Evolutionary conservation across 1,140 invertebrate species (phyloP), one percentile per base, ranked within the genome.

Genomic region (Sarcophaga bullata): DNA sequence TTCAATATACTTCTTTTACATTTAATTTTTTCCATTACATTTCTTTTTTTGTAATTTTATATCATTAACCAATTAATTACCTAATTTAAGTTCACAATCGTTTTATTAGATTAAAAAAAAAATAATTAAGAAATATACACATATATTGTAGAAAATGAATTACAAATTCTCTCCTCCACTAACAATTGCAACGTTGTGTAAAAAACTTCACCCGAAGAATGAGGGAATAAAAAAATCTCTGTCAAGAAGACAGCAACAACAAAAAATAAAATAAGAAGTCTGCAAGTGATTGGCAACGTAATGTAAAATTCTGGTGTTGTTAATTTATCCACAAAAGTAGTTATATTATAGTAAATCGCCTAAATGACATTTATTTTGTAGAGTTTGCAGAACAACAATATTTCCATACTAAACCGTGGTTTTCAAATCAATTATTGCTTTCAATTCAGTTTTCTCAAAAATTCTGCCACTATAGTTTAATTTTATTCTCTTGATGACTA

Each of bases 191-290:
- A 68, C 62, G 62, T 68, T 68, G 62, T 68, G 19, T 68, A 9
- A 68, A 68, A 68, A 68, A 68, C 62, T 68, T 68, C 62, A 68
- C 62, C 62, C 62, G 62, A 68, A 68, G 62, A 68, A 68, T 68
- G 62, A 68, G 19, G 62, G 19, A 68, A n/a, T 25, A 68, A 68
- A 68, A 62, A 68, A 68, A 19, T 68, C 62, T 68, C 62, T 68
- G 62, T 19, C 62, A 68, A 25, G 3, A 19, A 68, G 54, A 58
- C 54, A 6, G 62, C 62, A 62, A 62, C 11, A 62, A 62, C 11
- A 62, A 15, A 62, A 62, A 15, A n/a, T 62, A n/a, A 62, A 62
- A 13, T 62, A 1, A 37, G 25, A 37, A 4, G 25, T 37, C 25
- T 1, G 25, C 6, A 62, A 15, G n/a, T 6, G 54, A 15, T 62